These are phyloP conservation scores for Tauraco erythrolophus DNA, from an alignment of 2,113 vertebrate genomes.

Conservation along the genomic window DNA sequence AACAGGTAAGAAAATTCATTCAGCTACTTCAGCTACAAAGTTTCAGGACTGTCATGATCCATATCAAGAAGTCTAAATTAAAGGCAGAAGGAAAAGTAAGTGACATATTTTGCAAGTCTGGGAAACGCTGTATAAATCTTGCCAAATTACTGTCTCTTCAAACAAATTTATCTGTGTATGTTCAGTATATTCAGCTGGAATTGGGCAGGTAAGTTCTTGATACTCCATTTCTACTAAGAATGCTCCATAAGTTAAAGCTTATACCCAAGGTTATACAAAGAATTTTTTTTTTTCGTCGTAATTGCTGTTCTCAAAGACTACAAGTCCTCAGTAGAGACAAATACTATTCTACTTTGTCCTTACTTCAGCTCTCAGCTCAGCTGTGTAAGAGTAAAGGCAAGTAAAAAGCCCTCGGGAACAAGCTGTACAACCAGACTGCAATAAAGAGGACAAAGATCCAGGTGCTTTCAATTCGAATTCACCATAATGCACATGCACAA, in stretches of 20 bases:
- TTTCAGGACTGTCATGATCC: neutral
- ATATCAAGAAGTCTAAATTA: neutral
- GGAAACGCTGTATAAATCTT: neutral
- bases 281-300: rapidly evolving
- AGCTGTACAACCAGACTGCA: neutral
- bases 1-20: slow-evolving; percentile 13
- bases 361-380: too few species aligned
- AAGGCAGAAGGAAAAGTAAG: neutral
- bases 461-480: neutral
- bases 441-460: neutral
- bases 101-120: neutral
- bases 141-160: neutral
- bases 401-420: neutral
- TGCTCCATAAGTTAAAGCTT: neutral
- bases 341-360: neutral
- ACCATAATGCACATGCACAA: neutral
- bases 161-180: neutral
- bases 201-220: neutral
- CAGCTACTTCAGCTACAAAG: neutral
- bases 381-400: neutral
- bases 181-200: neutral
- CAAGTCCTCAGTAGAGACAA: neutral
- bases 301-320: neutral
- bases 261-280: neutral
- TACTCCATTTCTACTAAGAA: neutral